Conservation (phyloP, 2,888 invertebrate species). For the Leucania comma region DNA sequence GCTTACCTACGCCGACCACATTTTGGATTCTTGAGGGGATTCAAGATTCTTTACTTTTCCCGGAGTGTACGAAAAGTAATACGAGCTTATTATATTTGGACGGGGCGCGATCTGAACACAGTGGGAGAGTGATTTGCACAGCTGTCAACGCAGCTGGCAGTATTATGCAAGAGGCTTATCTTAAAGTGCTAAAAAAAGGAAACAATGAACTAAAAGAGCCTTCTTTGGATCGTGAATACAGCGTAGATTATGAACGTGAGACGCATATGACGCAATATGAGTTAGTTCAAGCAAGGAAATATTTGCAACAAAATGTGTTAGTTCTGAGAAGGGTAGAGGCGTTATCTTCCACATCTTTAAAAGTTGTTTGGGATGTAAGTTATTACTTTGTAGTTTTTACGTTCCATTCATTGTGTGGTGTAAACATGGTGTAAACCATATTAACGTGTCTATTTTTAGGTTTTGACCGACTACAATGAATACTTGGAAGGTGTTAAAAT, state of each 20-base stretch:
- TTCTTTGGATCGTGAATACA: conserved; percentile 77
- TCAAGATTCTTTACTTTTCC: conserved; percentile 92
- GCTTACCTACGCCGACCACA: conserved; percentile 97
- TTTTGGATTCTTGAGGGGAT: conserved; percentile 99
- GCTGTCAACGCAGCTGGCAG: conserved; percentile 89
- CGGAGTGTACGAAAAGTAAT: conserved; percentile 88
- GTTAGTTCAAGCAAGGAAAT: conserved; percentile 94
- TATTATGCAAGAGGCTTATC: conserved; percentile 88
- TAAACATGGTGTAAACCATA: background rate
- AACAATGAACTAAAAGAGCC: conserved; percentile 82
- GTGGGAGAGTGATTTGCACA: conserved; percentile 88
- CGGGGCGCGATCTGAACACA: conserved; percentile 84
- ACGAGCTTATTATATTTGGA: conserved; percentile 87
- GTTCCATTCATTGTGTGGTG: conserved; percentile 3
- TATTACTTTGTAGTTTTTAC: conserved; percentile 36
- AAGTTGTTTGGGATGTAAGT: conserved; percentile 95
- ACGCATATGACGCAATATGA: conserved; percentile 93
- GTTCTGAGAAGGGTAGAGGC: conserved; percentile 93
- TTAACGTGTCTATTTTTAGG: conserved; percentile 75
- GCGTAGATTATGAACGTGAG: conserved; percentile 81
- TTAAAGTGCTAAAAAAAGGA: conserved; percentile 86
- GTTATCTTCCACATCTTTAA: conserved; percentile 94
- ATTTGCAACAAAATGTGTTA: conserved; percentile 95
- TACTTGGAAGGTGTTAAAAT: conserved; percentile 93
- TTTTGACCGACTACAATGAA: conserved; percentile 89